phyloP scores from a whole-genome alignment of 2,888 invertebrate genomes.

The Cactoblastis cactorum region DNA sequence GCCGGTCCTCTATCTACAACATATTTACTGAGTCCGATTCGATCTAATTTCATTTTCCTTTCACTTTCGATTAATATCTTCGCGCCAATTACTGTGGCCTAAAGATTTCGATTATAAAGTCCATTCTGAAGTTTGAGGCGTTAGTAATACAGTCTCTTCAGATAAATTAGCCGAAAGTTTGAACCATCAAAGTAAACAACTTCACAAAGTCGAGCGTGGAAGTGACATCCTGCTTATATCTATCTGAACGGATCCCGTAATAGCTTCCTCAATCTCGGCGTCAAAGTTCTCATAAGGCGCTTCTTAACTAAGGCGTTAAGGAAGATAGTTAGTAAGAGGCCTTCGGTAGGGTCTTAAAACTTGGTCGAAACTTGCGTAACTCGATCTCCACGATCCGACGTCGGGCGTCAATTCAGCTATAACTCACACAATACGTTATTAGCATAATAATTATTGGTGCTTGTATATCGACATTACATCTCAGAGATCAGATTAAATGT shows the following conservation, averaged over 20 bases:
- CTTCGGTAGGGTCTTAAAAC: constrained; percentile 75
- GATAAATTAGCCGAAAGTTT: constrained; percentile 62
- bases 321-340: constrained; percentile 75
- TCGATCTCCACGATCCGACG: constrained; percentile 64
- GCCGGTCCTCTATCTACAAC: constrained; percentile 26
- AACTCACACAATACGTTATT: constrained; percentile 72
- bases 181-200: constrained; percentile 73
- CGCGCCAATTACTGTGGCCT: neutral
- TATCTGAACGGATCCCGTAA: constrained; percentile 74
- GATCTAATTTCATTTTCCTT: neutral
- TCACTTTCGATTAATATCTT: neutral
- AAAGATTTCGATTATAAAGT: constrained; percentile 25
- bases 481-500: neutral
- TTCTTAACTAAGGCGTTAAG: constrained; percentile 78
- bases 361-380: constrained; percentile 71
- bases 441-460: constrained; percentile 63
- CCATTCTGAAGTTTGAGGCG: constrained; percentile 27
- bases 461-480: constrained; percentile 11
- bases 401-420: constrained; percentile 58
- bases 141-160: constrained; percentile 40
- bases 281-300: constrained; percentile 78
- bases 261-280: constrained; percentile 78
- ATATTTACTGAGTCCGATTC: neutral
- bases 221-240: constrained; percentile 77
- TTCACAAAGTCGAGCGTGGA: constrained; percentile 73